phyloP scores from a whole-genome alignment of 2,797 vertebrate genomes.

The Jordanella pulchra region DNA sequence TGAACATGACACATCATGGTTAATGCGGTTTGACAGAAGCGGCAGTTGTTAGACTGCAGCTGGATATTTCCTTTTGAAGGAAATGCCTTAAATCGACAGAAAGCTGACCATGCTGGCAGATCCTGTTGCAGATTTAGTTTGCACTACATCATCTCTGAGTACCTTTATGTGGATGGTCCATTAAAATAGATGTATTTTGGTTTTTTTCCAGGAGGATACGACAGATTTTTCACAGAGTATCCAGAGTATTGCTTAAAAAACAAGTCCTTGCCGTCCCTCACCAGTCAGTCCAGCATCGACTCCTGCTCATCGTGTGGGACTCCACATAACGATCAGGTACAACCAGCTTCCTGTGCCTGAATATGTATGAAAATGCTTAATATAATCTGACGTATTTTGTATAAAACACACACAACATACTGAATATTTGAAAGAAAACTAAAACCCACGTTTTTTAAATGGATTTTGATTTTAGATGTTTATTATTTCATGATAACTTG shows the following conservation, averaged over 20 bases:
- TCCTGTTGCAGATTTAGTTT: conserved; percentile 15
- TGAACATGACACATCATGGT: conserved; percentile 37
- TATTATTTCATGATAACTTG: too few species aligned
- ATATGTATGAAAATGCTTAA: background rate
- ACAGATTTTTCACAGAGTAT: conserved; percentile 81
- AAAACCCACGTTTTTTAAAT: too few species aligned
- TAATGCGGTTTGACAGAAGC: conserved; percentile 44
- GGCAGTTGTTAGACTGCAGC: conserved; percentile 15
- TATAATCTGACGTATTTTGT: background rate
- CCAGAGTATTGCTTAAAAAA: conserved; percentile 83
- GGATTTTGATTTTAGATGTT: too few species aligned
- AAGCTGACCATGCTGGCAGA: conserved; percentile 9
- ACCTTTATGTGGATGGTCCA: background rate
- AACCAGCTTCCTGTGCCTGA: background rate
- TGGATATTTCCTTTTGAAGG: background rate
- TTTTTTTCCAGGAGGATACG: conserved; percentile 77
- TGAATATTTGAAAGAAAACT: background rate
- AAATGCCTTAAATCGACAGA: conserved; percentile 32
- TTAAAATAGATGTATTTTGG: background rate
- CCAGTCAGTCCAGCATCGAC: conserved; percentile 75
- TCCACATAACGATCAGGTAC: conserved; percentile 83
- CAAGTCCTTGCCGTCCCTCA: conserved; percentile 73
- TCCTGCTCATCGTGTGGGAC: conserved; percentile 81
- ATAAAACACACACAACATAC: too few species aligned
- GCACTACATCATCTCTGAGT: background rate